Evolutionary conservation across 2,888 invertebrate species (phyloP), one percentile per base, ranked within the genome.

Genomic region (Tubulanus polymorphus): DNA sequence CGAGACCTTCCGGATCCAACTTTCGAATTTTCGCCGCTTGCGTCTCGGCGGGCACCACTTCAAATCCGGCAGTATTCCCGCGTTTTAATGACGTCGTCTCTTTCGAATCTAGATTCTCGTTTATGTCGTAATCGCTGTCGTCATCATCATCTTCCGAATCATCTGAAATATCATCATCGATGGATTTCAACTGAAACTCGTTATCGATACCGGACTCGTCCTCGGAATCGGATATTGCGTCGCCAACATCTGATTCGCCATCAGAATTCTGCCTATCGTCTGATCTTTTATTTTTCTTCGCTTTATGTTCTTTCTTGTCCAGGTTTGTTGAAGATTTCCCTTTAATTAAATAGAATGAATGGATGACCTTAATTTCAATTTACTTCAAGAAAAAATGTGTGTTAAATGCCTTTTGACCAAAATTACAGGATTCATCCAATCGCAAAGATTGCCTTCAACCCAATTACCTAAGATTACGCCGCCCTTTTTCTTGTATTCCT

Each of bases 1-100:
- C 97, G 62, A 99, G 80, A 55, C 93, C 93, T 76, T 91, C 89
- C 29, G 91, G 88, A 65, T 71, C 70, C 47, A 78, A 60, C 23
- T 58, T 61, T 6, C 56, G 54, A 41, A 57, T 60, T n/a, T n/a
- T n/a, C n/a, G n/a, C n/a, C n/a, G n/a, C n/a, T n/a, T n/a, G n/a
- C n/a, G n/a, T n/a, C n/a, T n/a, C n/a, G n/a, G n/a, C n/a, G 23
- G 86, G 80, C 5, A 87, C 88, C 37, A 87, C 82, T 81, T 88
- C 87, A 79, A 87, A 87, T 50, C 86, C 87, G 71, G 85, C 64
- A 54, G 62, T 59, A 60, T 56, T 63, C 52, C 55, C 56, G n/a
- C n/a, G n/a, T 37, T 28, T n/a, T 35, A n/a, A 35, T 35, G 10
- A 10, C 55, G 26, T 25, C n/a, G 35, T 28, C 35, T 51, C 28